A percentile compares a stretch with the other conserved stretches of the same genome.
Conservation (phyloP, 2,113 vertebrate species). For the Lophura nycthemera region DNA sequence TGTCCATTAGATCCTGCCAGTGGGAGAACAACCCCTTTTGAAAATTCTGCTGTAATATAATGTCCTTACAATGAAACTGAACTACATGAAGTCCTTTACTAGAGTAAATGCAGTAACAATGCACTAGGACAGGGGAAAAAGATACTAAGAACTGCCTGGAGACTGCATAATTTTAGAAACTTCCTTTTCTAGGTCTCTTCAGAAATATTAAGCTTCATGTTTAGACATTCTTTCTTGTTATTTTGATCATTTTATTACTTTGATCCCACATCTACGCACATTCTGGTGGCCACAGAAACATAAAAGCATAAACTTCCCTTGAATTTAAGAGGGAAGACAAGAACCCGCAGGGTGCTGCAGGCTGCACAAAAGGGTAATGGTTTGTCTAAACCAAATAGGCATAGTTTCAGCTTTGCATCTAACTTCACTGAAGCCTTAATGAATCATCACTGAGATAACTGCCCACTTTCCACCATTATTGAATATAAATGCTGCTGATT, state of each 20-base stretch:
- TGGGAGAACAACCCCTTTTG: not conserved
- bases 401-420: not conserved
- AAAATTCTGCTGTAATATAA: not conserved
- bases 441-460: not conserved
- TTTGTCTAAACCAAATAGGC: not conserved
- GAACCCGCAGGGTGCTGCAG: not conserved
- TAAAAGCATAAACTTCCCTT: not conserved
- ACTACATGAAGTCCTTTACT: not conserved
- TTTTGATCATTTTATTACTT: not conserved
- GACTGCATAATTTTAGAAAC: not conserved
- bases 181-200: not conserved
- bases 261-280: not conserved
- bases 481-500: not conserved
- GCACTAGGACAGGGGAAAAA: not conserved
- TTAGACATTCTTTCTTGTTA: not conserved
- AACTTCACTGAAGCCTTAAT: not conserved
- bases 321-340: not conserved
- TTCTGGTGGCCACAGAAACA: not conserved
- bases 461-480: not conserved
- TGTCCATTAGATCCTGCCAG: not conserved
- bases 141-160: constrained; percentile 16
- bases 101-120: not conserved
- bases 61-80: not conserved
- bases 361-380: not conserved
- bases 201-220: not conserved